These are phyloP conservation scores for Shargacucullia verbasci DNA, from an alignment of 2,888 invertebrate species.

Conservation along the genomic window DNA sequence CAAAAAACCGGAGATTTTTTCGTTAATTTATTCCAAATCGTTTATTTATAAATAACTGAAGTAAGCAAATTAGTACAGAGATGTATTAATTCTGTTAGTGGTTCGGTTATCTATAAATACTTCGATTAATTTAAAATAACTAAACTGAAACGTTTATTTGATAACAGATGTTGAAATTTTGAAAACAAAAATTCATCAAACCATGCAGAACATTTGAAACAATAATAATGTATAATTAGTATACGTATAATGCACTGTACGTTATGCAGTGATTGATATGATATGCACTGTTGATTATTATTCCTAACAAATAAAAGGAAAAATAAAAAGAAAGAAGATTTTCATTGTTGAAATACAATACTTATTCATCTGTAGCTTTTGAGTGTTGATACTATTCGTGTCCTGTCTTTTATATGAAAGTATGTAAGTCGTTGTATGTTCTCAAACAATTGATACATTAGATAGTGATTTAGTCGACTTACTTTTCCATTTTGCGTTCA, in stretches of 20 bases:
- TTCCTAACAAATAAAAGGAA: too few relatives aligned
- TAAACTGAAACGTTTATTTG: background rate
- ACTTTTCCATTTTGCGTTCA: constrained; percentile 94
- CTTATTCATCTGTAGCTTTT: too few relatives aligned
- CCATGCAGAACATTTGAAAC: constrained; percentile 19
- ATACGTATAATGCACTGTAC: too few relatives aligned
- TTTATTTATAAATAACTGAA: background rate
- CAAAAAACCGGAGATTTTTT: background rate
- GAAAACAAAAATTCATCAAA: constrained; percentile 14
- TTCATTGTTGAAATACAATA: too few relatives aligned
- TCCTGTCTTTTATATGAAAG: background rate
- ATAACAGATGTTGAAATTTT: constrained; percentile 7
- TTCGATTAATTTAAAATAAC: background rate
- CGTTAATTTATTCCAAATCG: background rate
- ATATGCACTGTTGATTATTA: too few relatives aligned
- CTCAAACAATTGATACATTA: background rate
- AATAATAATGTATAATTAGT: background rate
- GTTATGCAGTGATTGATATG: too few relatives aligned
- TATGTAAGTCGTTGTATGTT: background rate
- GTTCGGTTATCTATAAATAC: background rate
- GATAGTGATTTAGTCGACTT: constrained; percentile 71
- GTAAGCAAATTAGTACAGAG: background rate
- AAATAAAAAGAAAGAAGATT: too few relatives aligned
- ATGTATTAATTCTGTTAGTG: background rate
- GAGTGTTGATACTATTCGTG: background rate